Conservation (phyloP, 2,797 vertebrate genomes). For the Pantherophis alleghaniensis region DNA sequence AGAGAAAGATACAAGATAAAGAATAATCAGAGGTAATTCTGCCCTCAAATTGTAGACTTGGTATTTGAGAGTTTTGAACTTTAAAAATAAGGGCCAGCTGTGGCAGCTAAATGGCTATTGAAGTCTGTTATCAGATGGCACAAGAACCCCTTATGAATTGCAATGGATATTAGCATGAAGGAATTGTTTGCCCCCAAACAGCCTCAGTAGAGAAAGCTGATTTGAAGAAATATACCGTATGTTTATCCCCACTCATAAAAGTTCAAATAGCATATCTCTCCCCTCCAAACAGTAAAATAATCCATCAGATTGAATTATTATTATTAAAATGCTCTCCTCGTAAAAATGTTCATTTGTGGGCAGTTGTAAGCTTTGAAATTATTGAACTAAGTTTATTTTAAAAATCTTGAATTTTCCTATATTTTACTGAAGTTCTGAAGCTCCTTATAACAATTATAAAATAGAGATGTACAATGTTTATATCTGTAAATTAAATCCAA, state of each 20-base stretch:
- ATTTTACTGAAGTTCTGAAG: neutral
- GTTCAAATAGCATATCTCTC: neutral
- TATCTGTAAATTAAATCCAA: neutral
- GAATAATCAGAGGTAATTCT: neutral
- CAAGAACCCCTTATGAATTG: neutral
- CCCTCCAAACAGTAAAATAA: neutral
- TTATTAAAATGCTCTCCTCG: neutral
- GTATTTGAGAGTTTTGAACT: neutral
- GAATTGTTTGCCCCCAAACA: neutral
- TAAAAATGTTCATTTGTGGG: neutral
- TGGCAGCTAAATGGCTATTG: neutral
- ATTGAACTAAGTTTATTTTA: neutral
- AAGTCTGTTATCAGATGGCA: neutral
- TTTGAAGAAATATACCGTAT: neutral
- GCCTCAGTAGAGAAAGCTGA: neutral
- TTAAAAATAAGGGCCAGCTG: neutral
- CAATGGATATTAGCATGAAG: neutral
- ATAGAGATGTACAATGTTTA: neutral
- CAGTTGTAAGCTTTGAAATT: neutral
- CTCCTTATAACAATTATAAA: neutral
- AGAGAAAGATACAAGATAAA: slow-evolving; percentile 1
- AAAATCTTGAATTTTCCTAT: neutral
- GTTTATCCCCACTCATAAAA: neutral
- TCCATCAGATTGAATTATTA: neutral
- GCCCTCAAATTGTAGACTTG: neutral